These are phyloP conservation scores for Salvelinus alpinus DNA, from an alignment of 2,113 vertebrate genomes.

Conservation along the genomic window DNA sequence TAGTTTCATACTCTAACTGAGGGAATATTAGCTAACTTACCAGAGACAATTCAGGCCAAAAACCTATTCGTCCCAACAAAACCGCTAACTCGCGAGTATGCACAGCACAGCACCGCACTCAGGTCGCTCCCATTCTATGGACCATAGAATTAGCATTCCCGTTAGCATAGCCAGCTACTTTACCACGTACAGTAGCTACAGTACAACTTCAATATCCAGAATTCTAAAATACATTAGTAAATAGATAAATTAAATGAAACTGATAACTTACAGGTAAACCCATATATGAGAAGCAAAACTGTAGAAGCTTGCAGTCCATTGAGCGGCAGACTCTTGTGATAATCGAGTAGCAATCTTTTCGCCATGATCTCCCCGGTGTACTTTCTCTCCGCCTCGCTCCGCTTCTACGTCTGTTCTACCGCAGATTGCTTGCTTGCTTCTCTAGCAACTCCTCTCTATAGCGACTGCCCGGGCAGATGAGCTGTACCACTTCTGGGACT, in stretches of 20 bases:
- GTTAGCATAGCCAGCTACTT: conserved; percentile 3
- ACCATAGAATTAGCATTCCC: neutral
- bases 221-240: neutral
- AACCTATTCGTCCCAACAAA: neutral
- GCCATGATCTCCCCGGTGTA: conserved; percentile 65
- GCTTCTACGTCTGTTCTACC: conserved; percentile 18
- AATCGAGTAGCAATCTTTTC: conserved; percentile 35
- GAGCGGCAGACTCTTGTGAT: conserved; percentile 17
- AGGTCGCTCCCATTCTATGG: neutral
- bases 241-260: conserved; percentile 5
- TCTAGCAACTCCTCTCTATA: conserved; percentile 50
- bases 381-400: conserved; percentile 27
- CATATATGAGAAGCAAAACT: conserved; percentile 52
- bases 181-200: neutral
- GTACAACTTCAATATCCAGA: neutral
- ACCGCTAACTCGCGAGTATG: neutral
- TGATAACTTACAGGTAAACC: conserved; percentile 66
- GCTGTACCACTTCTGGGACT: conserved; percentile 54
- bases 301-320: conserved; percentile 46
- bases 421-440: conserved; percentile 12
- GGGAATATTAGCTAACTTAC: no score
- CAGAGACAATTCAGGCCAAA: no score
- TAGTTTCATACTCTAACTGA: no score
- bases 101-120: no score
- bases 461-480: conserved; percentile 59